A percentile compares a stretch with the other conserved stretches of the same genome.
Conservation (phyloP, 2,797 vertebrate species). For the Clarias fuscus region DNA sequence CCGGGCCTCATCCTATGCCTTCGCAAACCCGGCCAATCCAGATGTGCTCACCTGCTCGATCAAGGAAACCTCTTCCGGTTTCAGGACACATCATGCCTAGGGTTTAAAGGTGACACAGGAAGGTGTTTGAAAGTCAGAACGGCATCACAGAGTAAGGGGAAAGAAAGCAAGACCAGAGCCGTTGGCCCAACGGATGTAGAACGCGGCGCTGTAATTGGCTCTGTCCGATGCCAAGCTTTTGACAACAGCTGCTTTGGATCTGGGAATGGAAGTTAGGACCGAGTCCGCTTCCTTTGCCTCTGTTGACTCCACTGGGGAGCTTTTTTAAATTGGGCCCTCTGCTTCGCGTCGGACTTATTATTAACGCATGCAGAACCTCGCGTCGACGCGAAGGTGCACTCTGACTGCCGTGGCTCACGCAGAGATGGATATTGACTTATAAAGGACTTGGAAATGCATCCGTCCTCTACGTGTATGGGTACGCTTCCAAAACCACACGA, state of each 20-base stretch:
- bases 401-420: too few relatives aligned
- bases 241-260: slow-evolving; percentile 47
- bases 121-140: slow-evolving; percentile 58
- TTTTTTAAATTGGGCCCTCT: slow-evolving; percentile 70
- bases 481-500: background rate
- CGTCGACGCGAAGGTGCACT: background rate
- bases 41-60: slow-evolving; percentile 12
- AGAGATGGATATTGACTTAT: background rate
- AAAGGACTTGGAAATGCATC: background rate
- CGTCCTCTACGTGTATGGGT: background rate
- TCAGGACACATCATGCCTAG: background rate
- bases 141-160: slow-evolving; percentile 57
- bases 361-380: slow-evolving; percentile 69
- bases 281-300: slow-evolving; percentile 26
- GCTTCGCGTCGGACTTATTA: slow-evolving; percentile 65
- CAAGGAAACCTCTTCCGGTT: too few relatives aligned
- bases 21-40: slow-evolving; percentile 27
- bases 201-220: slow-evolving; percentile 67
- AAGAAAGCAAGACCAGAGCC: slow-evolving; percentile 48
- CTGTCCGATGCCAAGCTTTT: slow-evolving; percentile 49
- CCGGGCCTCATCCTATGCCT: slow-evolving; percentile 32
- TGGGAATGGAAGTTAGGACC: slow-evolving; percentile 33
- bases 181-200: slow-evolving; percentile 53
- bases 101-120: background rate
- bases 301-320: slow-evolving; percentile 61